Base-by-base conservation (phyloP, 2,888 invertebrate species). In the Aspidiotus destructor region DNA sequence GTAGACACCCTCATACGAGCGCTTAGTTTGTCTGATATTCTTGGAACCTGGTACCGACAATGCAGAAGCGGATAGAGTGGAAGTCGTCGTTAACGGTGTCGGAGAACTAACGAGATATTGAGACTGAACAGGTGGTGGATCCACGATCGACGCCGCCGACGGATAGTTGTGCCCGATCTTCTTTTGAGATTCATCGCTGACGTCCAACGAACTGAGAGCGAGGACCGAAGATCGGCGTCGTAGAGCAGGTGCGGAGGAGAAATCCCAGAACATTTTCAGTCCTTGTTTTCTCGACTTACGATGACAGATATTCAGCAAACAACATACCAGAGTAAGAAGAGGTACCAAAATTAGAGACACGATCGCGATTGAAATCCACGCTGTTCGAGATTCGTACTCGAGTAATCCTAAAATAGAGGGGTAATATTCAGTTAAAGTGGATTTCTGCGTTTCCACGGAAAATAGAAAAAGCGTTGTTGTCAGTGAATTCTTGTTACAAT, bases 1-100 rank as follows among this genome's bases (percentile, higher is more conserved):
- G 77, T 93, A 93, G 64, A 86, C 85, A 77, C 84, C 86, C 76
- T 92, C 92, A 77, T 91, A 92, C 73, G 81, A 84, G 73, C 86
- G 81, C 73, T 85, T 83, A 81, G 81, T 83, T 77, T 44, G 28
- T 60, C 79, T 82, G 78, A 80, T 80, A 77, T 76, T 80, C 75
- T 55, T 53, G 13, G 44, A 44, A 55, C 61, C 17, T 28, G 70
- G 63, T 10, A 60, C 16, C 55, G 41, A 52, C 28, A 10, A 10
- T 16, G 28, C 40, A 6, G 60, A n/a, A 11, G 7, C 17, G 2
- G 15, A 42, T 41, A 40, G 8, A 40, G 52, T 11, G 42, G 57
- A 8, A 28, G 41, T 3, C 40, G 1, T 10, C 8, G 55, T 44
- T 41, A 7, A 3, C 53, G 11, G 1, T 17, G 0, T 54, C 13